These are phyloP conservation scores for Neosilurus hyrtlii DNA, from an alignment of 2,797 vertebrate genomes.

Conservation along the genomic window DNA sequence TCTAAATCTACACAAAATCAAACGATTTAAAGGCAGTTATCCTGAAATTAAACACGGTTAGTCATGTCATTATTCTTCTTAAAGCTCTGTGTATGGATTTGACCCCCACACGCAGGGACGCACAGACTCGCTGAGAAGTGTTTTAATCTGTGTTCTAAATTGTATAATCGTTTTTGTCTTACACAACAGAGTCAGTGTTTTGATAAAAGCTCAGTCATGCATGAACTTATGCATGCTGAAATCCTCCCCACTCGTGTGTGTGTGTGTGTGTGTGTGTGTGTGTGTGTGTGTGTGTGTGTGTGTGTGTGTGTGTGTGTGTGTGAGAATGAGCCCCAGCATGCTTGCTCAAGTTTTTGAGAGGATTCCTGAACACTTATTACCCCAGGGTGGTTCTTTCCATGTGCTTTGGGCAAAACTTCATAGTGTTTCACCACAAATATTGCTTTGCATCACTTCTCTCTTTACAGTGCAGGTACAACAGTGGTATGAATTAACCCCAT, in stretches of 20 bases:
- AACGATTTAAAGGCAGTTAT: background rate
- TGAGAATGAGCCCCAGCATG: conserved; percentile 54
- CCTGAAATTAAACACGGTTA: background rate
- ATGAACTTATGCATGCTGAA: background rate
- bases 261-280: background rate
- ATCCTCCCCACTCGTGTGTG: background rate
- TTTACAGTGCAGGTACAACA: conserved; percentile 15
- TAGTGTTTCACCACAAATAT: conserved; percentile 57
- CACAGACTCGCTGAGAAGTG: conserved; percentile 21
- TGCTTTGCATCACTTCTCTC: conserved; percentile 14
- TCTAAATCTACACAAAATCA: background rate
- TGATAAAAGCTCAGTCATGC: background rate
- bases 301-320: conserved; percentile 10
- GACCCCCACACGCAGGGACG: conserved; percentile 1
- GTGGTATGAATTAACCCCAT: conserved; percentile 14
- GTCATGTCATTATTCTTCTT: conserved; percentile 31
- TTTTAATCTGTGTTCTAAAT: conserved; percentile 31
- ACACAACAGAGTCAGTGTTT: conserved; percentile 25
- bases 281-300: background rate
- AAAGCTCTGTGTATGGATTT: conserved; percentile 32
- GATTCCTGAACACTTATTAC: conserved; percentile 46
- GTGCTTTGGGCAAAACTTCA: conserved; percentile 5
- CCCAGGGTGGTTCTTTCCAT: conserved; percentile 5
- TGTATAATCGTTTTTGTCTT: conserved; percentile 40
- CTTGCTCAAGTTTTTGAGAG: conserved; percentile 59